Conservation (phyloP, 2,797 vertebrate species). For the Characodon lateralis region DNA sequence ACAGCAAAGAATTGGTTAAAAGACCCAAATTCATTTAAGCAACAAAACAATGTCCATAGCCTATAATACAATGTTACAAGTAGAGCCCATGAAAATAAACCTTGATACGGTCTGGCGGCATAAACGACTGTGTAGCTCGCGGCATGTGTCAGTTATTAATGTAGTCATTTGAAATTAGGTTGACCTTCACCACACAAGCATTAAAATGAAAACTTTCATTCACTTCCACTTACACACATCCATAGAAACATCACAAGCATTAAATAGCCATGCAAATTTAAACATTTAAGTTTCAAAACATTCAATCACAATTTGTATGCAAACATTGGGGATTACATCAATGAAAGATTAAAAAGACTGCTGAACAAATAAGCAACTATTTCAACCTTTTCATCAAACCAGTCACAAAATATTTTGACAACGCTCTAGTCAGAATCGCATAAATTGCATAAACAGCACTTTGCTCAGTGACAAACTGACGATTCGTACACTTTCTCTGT, state of each 20-base stretch:
- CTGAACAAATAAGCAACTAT: neutral
- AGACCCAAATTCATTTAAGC: no score
- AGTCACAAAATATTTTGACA: neutral
- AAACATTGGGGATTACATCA: neutral
- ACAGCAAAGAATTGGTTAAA: no score
- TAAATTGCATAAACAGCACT: neutral
- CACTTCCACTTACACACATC: neutral
- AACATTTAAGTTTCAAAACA: neutral
- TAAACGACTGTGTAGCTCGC: no score
- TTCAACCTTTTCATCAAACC: neutral
- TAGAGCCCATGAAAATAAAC: no score
- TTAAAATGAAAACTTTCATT: neutral
- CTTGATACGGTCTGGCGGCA: no score
- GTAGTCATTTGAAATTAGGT: no score
- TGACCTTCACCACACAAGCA: no score
- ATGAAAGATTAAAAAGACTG: neutral
- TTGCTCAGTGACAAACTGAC: conserved; percentile 37
- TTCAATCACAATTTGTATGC: neutral
- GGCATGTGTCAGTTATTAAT: no score
- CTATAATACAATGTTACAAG: no score
- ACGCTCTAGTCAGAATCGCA: neutral
- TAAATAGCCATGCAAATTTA: neutral
- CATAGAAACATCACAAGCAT: neutral
- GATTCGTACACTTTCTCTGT: conserved; percentile 29
- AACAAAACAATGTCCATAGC: no score